A percentile compares a stretch with the other conserved stretches of the same genome.
Evolutionary conservation across 2,797 vertebrate genomes (phyloP).

Genomic region (Pteronotus mesoamericanus): DNA sequence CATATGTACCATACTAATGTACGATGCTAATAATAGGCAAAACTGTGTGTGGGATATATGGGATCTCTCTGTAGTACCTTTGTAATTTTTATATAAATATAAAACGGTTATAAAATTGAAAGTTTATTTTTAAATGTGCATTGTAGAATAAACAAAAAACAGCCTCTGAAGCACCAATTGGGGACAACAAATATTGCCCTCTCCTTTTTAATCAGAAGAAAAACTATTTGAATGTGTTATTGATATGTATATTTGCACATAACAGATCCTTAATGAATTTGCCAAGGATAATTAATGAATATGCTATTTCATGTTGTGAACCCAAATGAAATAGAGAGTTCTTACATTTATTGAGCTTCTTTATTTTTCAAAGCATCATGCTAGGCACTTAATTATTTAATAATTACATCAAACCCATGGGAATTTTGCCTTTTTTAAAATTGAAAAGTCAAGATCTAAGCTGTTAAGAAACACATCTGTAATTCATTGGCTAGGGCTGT

Average conservation of each 20-base stretch:
- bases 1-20: neutral
- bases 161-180: neutral
- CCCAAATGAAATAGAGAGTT: conserved; percentile 17
- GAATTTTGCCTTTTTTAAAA: neutral
- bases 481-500: neutral
- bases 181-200: neutral
- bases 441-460: neutral
- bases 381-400: conserved; percentile 48
- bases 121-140: neutral
- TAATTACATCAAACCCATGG: neutral
- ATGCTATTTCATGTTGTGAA: conserved; percentile 29
- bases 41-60: neutral
- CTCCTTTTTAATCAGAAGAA: neutral
- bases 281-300: conserved; percentile 48
- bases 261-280: conserved; percentile 49
- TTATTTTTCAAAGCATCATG: conserved; percentile 11
- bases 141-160: neutral
- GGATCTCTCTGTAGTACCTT: neutral
- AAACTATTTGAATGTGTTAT: neutral
- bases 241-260: conserved; percentile 32
- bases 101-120: neutral
- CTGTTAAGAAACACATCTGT: neutral
- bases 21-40: neutral
- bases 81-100: neutral
- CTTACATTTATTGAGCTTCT: neutral